phyloP scores from a whole-genome alignment of 35 echinoderm and acorn worm species.

The Lytechinus variegatus region DNA sequence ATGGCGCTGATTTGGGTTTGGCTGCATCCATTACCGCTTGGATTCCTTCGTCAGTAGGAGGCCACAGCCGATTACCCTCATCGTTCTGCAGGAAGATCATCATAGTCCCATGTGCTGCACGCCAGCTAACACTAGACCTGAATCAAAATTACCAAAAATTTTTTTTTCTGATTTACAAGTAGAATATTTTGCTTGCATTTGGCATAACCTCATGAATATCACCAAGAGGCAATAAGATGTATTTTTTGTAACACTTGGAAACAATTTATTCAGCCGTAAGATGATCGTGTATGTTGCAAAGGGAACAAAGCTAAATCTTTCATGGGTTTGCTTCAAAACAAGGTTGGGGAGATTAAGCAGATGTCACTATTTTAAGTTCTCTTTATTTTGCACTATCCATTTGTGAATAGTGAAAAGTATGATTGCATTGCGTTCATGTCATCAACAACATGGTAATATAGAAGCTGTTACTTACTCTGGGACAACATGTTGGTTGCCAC shows the following conservation, averaged over 20 bases:
- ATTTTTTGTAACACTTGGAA: neutral
- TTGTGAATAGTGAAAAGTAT: no score
- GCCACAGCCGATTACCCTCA: constrained; percentile 82
- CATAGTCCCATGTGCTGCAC: constrained; percentile 82
- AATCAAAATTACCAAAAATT: neutral
- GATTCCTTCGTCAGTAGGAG: constrained; percentile 84
- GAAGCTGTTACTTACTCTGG: constrained; percentile 64
- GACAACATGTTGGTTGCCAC: constrained; percentile 79
- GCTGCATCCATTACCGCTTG: constrained; percentile 67
- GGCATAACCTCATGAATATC: neutral
- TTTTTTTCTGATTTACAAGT: neutral
- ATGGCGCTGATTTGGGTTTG: constrained; percentile 42
- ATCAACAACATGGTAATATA: neutral
- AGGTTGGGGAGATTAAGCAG: neutral
- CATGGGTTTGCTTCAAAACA: no score
- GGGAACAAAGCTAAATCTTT: no score
- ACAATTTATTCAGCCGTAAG: neutral
- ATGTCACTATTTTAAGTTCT: neutral
- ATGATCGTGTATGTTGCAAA: no score
- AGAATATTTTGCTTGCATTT: neutral
- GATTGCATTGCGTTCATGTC: neutral
- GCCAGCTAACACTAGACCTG: constrained; percentile 66
- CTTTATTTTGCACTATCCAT: no score
- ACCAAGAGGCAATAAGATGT: neutral
- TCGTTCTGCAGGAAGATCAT: constrained; percentile 97